phyloP scores from a whole-genome alignment of 2,888 invertebrate genomes.

The Heteromurus nitidus region DNA sequence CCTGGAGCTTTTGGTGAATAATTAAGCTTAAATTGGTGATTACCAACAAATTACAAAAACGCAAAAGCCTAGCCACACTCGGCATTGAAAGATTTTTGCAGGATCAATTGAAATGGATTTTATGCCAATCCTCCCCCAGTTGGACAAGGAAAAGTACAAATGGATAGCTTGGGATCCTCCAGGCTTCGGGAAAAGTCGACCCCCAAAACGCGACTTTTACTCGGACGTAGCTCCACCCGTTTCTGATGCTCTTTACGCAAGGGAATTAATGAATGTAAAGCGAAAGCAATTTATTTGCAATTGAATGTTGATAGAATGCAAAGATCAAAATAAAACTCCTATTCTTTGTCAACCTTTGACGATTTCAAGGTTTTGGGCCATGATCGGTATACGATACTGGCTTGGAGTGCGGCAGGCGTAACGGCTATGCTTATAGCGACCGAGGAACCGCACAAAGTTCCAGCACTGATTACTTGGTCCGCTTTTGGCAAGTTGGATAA shows the following conservation, averaged over 20 bases:
- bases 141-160: slow-evolving; percentile 81
- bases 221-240: slow-evolving; percentile 73
- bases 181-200: slow-evolving; percentile 76
- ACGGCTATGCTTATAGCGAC: slow-evolving; percentile 76
- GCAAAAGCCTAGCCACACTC: too few species aligned
- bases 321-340: too few species aligned
- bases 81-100: background rate
- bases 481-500: slow-evolving; percentile 68
- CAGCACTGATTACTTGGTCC: slow-evolving; percentile 75
- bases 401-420: slow-evolving; percentile 77
- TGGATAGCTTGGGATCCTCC: slow-evolving; percentile 84
- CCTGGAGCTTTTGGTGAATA: slow-evolving; percentile 52
- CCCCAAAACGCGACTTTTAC: slow-evolving; percentile 75
- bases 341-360: too few species aligned
- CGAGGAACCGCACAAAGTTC: slow-evolving; percentile 74
- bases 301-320: too few species aligned
- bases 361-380: slow-evolving; percentile 41
- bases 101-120: slow-evolving; percentile 59
- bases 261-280: slow-evolving; percentile 75
- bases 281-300: too few species aligned
- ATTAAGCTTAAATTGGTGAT: background rate
- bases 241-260: slow-evolving; percentile 75
- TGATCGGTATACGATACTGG: slow-evolving; percentile 75
- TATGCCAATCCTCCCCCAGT: slow-evolving; percentile 74
- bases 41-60: too few species aligned